Percentiles rank a stretch among this genome's conserved stretches.
Evolutionary conservation across 2,888 invertebrate genomes (phyloP).

Genomic region (Heliconius aoede): DNA sequence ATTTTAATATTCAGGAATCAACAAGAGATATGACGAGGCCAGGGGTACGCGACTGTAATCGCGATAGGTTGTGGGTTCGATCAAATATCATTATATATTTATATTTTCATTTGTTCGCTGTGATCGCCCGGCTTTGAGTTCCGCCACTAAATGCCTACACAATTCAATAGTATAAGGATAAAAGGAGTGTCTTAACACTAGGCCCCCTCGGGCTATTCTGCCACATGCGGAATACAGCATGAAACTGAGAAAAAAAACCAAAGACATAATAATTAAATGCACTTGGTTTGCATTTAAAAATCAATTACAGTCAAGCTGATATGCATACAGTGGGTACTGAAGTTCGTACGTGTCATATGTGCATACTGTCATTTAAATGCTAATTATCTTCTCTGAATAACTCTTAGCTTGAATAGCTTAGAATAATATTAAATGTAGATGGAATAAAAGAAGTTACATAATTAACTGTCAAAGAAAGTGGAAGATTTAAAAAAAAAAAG

Average conservation of each 20-base stretch:
- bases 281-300: background rate
- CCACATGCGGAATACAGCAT: too few species aligned
- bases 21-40: background rate
- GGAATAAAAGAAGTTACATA: background rate
- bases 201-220: too few species aligned
- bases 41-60: too few species aligned
- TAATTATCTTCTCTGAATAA: background rate
- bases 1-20: background rate
- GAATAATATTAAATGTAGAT: background rate
- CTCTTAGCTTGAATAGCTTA: background rate
- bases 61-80: too few species aligned
- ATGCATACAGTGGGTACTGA: background rate
- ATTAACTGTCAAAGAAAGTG: background rate
- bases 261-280: background rate
- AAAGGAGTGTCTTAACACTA: too few species aligned
- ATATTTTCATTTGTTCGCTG: too few species aligned
- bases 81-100: too few species aligned
- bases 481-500: background rate
- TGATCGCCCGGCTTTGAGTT: too few species aligned
- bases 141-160: too few species aligned
- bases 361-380: background rate
- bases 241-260: background rate
- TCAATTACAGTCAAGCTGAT: background rate
- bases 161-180: too few species aligned
- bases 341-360: background rate